Base-by-base conservation (phyloP, 2,888 invertebrate species). In the Eubasilissa splendida region DNA sequence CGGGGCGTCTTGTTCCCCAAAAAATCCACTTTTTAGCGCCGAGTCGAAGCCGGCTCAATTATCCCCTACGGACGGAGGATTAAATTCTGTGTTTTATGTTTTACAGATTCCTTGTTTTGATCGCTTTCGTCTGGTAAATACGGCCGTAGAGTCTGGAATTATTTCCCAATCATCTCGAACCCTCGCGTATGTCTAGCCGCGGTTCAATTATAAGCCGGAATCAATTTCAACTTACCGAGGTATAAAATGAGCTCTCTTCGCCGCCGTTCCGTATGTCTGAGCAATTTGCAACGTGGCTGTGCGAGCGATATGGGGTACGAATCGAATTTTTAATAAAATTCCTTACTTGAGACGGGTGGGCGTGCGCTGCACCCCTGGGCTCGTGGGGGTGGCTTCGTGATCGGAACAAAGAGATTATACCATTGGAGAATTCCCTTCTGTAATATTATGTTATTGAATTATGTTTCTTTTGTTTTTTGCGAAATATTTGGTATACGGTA, bases 21-120 rank as follows among this genome's bases (percentile, higher is more conserved):
- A 87, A 88, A 66, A 65, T 65, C 87, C 86, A 86, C 86, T 86
- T 87, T 86, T 86, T 86, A 84, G 86, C 85, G 85, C 84, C 85
- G 85, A 42, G 42, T 42, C 42, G 42, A 42, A 5, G 86, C 85
- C 87, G 85, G 86, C 86, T 86, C 87, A 87, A 88, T 88, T 87
- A 88, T 88, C 87, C 87, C 86, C 87, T 84, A 84, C 85, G 85
- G 85, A 84, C 80, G 84, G 80, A 80, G 83, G 83, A 83, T 83
- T 83, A 80, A 80, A 82, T 80, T 66, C 77, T 52, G 78, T 71
- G 79, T 83, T 83, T 81, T 83, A 79, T 71, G 79, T 83, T 83
- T 80, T 81, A 76, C 80, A 80, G 82, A 83, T 83, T 82, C 79
- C 83, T 83, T 83, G 83, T 83, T 83, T 83, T 79, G 82, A 83